These are phyloP conservation scores for Poecilia picta DNA, from an alignment of 2,797 vertebrate genomes.

Conservation along the genomic window DNA sequence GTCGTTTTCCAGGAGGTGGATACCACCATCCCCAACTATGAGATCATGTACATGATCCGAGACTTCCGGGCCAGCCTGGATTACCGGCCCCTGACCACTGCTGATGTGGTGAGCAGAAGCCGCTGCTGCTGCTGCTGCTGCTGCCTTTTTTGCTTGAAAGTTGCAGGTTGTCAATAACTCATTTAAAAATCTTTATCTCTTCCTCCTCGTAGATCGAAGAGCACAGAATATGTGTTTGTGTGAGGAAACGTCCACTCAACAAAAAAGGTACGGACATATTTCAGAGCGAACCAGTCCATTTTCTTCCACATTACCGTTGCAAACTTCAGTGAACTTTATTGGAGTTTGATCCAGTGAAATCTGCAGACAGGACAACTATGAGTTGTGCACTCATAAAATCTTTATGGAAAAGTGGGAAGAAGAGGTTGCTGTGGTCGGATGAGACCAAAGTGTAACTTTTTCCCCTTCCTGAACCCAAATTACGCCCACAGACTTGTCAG, in stretches of 20 bases:
- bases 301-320: not conserved
- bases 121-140: not conserved
- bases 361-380: not conserved
- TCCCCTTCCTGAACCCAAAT: not conserved
- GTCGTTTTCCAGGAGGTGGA: constrained; percentile 87
- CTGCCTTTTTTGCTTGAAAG: not conserved
- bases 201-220: constrained; percentile 89
- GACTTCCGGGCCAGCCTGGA: constrained; percentile 96
- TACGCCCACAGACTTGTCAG: not conserved
- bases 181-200: constrained; percentile 3
- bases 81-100: constrained; percentile 93
- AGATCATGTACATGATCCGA: constrained; percentile 98
- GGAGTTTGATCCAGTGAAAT: not conserved
- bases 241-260: constrained; percentile 96
- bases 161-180: not conserved
- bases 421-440: not conserved
- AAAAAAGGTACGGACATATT: constrained; percentile 89
- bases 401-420: not conserved
- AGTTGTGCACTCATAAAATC: not conserved
- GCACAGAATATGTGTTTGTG: constrained; percentile 98
- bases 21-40: constrained; percentile 95
- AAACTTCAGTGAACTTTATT: not conserved
- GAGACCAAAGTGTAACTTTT: not conserved
- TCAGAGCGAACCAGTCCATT: not conserved
- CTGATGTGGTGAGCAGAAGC: constrained; percentile 88